Conservation (phyloP, 2,888 invertebrate species). For the Podabrus alpinus region DNA sequence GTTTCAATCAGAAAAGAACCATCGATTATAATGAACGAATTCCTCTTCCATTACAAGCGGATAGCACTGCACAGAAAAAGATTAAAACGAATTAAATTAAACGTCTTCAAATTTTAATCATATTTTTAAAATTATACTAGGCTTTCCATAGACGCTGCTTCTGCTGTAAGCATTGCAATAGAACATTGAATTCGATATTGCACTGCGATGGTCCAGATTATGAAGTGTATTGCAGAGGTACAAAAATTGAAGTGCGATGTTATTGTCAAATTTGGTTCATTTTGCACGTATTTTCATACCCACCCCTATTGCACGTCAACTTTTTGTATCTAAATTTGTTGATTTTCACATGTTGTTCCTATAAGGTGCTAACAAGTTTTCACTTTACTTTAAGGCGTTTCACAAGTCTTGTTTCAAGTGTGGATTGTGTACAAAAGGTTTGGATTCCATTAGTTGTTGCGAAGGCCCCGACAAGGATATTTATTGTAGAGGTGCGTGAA, state of each 20-base stretch:
- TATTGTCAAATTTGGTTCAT: constrained; percentile 51
- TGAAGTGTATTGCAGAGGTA: constrained; percentile 93
- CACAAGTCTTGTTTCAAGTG: constrained; percentile 95
- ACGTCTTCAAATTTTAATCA: neutral
- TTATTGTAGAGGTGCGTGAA: constrained; percentile 89
- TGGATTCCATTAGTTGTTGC: constrained; percentile 90
- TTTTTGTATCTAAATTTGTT: constrained; percentile 20
- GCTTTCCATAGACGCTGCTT: constrained; percentile 90
- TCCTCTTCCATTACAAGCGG: too few species aligned
- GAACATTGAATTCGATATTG: constrained; percentile 84
- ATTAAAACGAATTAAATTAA: too few species aligned
- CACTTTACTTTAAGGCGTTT: constrained; percentile 72
- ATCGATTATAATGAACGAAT: too few species aligned
- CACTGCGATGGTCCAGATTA: constrained; percentile 92
- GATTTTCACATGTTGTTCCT: constrained; percentile 1
- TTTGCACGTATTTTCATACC: neutral
- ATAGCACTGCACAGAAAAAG: too few species aligned
- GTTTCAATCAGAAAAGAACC: too few species aligned
- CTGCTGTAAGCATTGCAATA: constrained; percentile 84
- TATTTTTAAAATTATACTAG: constrained; percentile 55
- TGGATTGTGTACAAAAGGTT: constrained; percentile 81
- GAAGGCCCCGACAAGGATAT: constrained; percentile 95
- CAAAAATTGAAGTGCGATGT: constrained; percentile 85
- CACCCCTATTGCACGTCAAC: constrained; percentile 19
- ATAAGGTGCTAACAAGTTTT: constrained; percentile 6